Evolutionary conservation across 2,113 vertebrate species (phyloP).

Genomic region (Athene noctua): DNA sequence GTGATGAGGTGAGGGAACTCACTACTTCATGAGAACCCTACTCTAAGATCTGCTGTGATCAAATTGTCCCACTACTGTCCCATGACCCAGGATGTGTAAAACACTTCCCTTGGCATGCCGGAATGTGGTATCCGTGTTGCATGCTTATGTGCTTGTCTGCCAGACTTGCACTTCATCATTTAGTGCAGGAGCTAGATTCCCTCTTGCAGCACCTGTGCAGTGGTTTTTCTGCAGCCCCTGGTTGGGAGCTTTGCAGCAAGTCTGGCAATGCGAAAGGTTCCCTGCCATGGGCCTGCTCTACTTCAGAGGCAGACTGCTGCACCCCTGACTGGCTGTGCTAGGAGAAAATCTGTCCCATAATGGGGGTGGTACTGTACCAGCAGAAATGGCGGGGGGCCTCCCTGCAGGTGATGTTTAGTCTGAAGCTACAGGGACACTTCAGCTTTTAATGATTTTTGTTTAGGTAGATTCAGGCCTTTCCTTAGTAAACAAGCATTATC

Average conservation of each 20-base stretch:
- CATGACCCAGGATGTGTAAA: background rate
- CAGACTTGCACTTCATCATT: fast-evolving
- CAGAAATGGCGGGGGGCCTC: background rate
- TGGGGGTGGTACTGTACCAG: background rate
- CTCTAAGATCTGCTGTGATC: background rate
- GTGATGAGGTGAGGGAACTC: background rate
- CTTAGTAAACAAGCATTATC: conserved; percentile 12
- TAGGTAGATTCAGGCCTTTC: background rate
- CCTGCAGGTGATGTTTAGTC: background rate
- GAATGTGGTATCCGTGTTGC: background rate
- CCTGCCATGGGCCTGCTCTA: background rate
- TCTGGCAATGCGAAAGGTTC: background rate
- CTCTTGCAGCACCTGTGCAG: background rate
- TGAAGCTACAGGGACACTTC: background rate
- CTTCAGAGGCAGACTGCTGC: background rate
- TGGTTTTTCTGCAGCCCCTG: background rate
- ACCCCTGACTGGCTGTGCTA: background rate
- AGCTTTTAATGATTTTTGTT: background rate
- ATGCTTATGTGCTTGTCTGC: background rate
- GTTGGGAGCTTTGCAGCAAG: background rate
- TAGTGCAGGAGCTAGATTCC: background rate
- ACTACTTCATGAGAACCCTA: background rate
- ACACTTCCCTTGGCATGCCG: background rate
- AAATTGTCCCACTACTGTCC: background rate
- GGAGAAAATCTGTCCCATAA: background rate